A percentile compares a stretch with the other conserved stretches of the same genome.
These are phyloP conservation scores for Halesus radiatus DNA, from an alignment of 1,140 invertebrate species.

Conservation along the genomic window DNA sequence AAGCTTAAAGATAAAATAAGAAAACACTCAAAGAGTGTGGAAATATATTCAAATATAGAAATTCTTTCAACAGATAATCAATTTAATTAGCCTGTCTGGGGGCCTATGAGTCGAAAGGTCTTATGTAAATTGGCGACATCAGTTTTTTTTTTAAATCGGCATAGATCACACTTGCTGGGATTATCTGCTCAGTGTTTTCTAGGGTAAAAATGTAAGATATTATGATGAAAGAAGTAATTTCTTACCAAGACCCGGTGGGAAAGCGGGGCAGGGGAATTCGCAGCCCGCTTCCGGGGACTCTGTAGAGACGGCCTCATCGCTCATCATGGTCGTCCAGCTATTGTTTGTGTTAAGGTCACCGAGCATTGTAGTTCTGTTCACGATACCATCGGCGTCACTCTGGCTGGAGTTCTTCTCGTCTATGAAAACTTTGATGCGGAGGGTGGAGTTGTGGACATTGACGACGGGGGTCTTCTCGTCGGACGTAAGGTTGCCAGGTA, in stretches of 20 bases:
- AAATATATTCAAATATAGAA: too few species aligned
- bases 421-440: not conserved
- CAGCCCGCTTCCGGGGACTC: slow-evolving; percentile 24
- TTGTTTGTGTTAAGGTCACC: not conserved
- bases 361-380: not conserved
- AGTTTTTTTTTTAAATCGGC: too few species aligned
- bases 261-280: slow-evolving; percentile 45
- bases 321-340: not conserved
- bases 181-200: too few species aligned
- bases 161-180: too few species aligned
- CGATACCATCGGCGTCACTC: not conserved
- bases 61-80: too few species aligned
- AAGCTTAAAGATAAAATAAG: too few species aligned
- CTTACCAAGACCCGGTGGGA: slow-evolving; percentile 53
- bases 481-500: not conserved
- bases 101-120: too few species aligned
- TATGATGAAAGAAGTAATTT: too few species aligned
- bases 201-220: too few species aligned
- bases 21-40: too few species aligned
- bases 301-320: not conserved
- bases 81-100: too few species aligned
- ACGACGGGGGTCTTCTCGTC: not conserved
- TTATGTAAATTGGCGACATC: too few species aligned
- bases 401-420: not conserved
- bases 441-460: slow-evolving; percentile 31